These are phyloP conservation scores for Orbicella faveolata DNA, from an alignment of 64 coral and sea anemone species.

Conservation along the genomic window DNA sequence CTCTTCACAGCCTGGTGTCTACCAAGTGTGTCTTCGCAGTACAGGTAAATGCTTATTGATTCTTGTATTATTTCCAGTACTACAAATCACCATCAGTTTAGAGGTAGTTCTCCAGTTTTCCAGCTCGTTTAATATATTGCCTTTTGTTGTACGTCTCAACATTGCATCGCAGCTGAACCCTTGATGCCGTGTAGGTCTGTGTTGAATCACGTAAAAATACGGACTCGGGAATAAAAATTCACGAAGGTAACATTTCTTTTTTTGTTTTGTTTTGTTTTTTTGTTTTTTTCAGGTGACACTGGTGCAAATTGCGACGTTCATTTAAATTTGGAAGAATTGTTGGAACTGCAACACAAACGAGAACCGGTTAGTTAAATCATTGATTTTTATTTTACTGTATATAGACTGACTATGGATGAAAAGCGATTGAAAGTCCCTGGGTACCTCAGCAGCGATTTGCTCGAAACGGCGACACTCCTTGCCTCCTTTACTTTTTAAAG, in stretches of 20 bases:
- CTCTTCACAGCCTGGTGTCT: slow-evolving; percentile 51
- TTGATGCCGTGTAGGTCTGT: too few species aligned
- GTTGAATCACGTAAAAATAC: too few species aligned
- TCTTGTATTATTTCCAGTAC: too few species aligned
- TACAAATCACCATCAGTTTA: neutral
- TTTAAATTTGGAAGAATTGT: slow-evolving; percentile 60
- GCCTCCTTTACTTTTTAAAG: neutral
- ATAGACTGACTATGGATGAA: neutral
- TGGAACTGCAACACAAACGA: slow-evolving; percentile 56
- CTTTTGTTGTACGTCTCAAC: too few species aligned
- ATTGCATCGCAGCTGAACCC: too few species aligned
- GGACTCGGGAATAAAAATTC: too few species aligned
- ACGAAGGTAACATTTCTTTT: neutral
- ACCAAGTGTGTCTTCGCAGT: slow-evolving; percentile 42
- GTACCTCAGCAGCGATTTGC: neutral
- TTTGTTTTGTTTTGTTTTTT: neutral
- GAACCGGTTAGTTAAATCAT: slow-evolving; percentile 43
- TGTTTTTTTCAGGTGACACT: slow-evolving; percentile 27
- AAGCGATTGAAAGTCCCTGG: neutral
- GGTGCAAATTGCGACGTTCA: slow-evolving; percentile 44
- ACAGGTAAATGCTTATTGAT: slow-evolving; percentile 9
- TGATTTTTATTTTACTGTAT: neutral
- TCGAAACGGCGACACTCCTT: neutral
- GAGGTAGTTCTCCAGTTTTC: neutral
- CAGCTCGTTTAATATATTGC: too few species aligned